These are phyloP conservation scores for Cyphomyrus discorhynchus DNA, from an alignment of 2,113 vertebrate genomes.

Conservation along the genomic window DNA sequence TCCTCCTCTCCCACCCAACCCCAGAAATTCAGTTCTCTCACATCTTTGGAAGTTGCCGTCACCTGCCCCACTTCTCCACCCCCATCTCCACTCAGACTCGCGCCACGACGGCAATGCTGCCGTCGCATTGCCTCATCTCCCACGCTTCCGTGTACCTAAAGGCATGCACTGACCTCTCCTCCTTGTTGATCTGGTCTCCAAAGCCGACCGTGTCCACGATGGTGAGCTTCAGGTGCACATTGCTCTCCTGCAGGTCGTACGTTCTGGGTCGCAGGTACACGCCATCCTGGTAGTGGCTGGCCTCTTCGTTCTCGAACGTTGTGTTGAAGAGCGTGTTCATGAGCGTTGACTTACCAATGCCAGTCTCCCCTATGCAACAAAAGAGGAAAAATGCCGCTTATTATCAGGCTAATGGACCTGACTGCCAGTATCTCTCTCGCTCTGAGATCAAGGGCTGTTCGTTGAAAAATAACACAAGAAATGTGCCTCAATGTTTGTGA, in stretches of 20 bases:
- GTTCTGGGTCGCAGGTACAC: conserved; percentile 85
- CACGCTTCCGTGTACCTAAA: neutral
- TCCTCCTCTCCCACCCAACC: conserved; percentile 30
- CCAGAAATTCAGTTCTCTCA: conserved; percentile 26
- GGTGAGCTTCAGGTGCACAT: conserved; percentile 89
- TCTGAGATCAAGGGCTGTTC: neutral
- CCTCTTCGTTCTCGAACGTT: conserved; percentile 90
- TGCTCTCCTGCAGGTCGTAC: conserved; percentile 89
- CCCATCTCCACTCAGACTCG: neutral
- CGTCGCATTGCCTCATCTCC: neutral
- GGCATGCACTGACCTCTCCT: conserved; percentile 76
- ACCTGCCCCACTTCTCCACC: neutral
- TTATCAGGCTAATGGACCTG: neutral
- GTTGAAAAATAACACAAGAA: neutral
- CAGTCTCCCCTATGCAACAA: conserved; percentile 76
- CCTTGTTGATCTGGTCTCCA: conserved; percentile 96
- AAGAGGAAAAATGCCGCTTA: neutral
- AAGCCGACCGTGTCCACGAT: conserved; percentile 93
- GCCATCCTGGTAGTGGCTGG: conserved; percentile 83
- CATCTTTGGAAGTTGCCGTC: neutral
- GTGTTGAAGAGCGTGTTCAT: conserved; percentile 99
- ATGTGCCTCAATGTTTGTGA: neutral
- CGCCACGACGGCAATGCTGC: neutral
- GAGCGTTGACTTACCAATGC: conserved; percentile 91
- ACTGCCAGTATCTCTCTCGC: neutral